phyloP scores from a whole-genome alignment of 1,140 invertebrate species.

The Megathymus violae region DNA sequence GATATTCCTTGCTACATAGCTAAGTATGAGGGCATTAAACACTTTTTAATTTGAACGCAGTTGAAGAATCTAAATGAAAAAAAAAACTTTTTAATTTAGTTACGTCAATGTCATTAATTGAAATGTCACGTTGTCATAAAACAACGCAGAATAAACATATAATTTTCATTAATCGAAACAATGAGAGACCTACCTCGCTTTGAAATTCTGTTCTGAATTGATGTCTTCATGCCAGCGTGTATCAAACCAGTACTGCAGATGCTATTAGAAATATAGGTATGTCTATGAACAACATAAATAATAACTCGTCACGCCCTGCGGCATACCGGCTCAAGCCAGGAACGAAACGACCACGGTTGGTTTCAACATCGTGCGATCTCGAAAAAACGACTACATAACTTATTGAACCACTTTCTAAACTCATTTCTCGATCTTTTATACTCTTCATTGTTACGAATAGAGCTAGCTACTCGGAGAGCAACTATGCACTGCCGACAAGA shows the following conservation, averaged over 20 bases:
- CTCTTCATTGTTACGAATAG: conserved; percentile 20
- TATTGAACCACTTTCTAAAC: conserved; percentile 64
- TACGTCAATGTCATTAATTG: too few relatives aligned
- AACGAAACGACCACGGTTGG: conserved; percentile 44
- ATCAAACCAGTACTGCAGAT: conserved; percentile 9
- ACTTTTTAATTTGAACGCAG: too few relatives aligned
- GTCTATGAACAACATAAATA: conserved; percentile 10
- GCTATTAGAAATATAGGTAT: neutral
- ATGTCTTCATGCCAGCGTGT: neutral
- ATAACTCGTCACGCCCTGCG: conserved; percentile 40
- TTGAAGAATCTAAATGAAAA: neutral
- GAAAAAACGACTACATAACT: conserved; percentile 56
- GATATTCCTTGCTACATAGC: neutral
- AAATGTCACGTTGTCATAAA: too few relatives aligned
- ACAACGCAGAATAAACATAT: too few relatives aligned
- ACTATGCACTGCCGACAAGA: too few relatives aligned
- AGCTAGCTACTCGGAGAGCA: too few relatives aligned
- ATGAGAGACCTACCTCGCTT: too few relatives aligned
- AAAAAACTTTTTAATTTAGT: too few relatives aligned
- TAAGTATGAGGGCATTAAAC: neutral
- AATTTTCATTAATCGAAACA: too few relatives aligned
- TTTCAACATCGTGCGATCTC: conserved; percentile 51
- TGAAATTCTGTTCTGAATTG: too few relatives aligned
- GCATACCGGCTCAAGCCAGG: conserved; percentile 27
- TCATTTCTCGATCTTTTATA: conserved; percentile 47